phyloP scores from a whole-genome alignment of 2,888 invertebrate genomes.

The Cheilosia grossa region DNA sequence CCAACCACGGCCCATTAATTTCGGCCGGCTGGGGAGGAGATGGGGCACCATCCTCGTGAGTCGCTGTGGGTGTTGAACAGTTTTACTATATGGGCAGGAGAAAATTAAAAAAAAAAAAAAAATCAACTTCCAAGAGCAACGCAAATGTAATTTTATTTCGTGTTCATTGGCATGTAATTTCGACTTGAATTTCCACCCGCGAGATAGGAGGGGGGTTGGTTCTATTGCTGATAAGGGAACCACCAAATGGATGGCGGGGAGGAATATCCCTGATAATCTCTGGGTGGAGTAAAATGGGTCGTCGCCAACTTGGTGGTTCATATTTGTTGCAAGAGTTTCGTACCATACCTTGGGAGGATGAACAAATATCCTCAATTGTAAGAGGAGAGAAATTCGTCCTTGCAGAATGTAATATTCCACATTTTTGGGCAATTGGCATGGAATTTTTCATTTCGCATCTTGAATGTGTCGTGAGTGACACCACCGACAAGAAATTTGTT shows the following conservation, averaged over 20 bases:
- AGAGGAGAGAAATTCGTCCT: constrained; percentile 19
- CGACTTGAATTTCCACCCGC: constrained; percentile 29
- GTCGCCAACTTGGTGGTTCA: constrained; percentile 10
- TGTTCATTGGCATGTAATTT: constrained; percentile 75
- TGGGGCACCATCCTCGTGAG: constrained; percentile 8
- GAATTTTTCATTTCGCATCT: no score
- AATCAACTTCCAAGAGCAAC: constrained; percentile 26
- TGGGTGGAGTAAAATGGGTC: constrained; percentile 36
- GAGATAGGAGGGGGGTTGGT: constrained; percentile 14
- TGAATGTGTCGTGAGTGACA: no score
- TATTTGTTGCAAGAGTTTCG: neutral
- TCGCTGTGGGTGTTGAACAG: constrained; percentile 69
- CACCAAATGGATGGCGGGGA: neutral
- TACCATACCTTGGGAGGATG: neutral
- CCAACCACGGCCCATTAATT: constrained; percentile 83
- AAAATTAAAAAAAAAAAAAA: constrained; percentile 4
- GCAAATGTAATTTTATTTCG: constrained; percentile 70
- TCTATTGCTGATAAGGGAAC: constrained; percentile 42
- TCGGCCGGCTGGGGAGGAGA: constrained; percentile 36
- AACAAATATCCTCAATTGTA: neutral
- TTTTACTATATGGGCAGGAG: constrained; percentile 55
- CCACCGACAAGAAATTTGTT: no score
- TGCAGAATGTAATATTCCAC: constrained; percentile 61
- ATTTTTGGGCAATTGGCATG: constrained; percentile 26
- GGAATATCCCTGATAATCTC: constrained; percentile 10